Conservation (phyloP, 2,113 vertebrate genomes). For the Theristicus caerulescens region DNA sequence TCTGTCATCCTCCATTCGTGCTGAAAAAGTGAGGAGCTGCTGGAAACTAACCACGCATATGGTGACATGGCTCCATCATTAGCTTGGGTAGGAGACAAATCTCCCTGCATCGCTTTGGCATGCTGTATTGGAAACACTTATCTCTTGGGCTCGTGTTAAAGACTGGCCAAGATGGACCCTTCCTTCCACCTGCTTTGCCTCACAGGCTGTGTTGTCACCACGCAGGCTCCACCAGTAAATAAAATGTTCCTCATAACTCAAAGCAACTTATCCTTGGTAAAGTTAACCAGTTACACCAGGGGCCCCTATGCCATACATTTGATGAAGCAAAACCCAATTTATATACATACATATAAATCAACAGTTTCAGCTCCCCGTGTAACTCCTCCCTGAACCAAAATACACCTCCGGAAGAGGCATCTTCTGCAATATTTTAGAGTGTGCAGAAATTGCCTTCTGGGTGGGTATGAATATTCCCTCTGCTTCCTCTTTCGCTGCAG, state of each 20-base stretch:
- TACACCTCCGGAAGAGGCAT: background rate
- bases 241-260: slow-evolving; percentile 20
- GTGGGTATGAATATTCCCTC: background rate
- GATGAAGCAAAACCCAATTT: background rate
- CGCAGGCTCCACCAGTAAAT: background rate
- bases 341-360: accelerated
- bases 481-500: background rate
- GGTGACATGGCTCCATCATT: slow-evolving; percentile 64
- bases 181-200: slow-evolving; percentile 43
- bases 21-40: slow-evolving; percentile 61
- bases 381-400: background rate
- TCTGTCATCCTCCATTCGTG: slow-evolving; percentile 53
- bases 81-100: slow-evolving; percentile 61
- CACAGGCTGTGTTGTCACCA: slow-evolving; percentile 46
- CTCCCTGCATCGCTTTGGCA: slow-evolving; percentile 33
- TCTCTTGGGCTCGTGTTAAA: background rate
- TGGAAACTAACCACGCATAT: slow-evolving; percentile 66
- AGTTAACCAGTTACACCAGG: background rate
- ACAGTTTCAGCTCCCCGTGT: background rate
- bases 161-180: slow-evolving; percentile 7
- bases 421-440: background rate
- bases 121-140: slow-evolving; percentile 48
- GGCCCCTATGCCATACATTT: background rate
- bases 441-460: background rate
- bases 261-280: background rate